A percentile compares a stretch with the other conserved stretches of the same genome.
These are phyloP conservation scores for Wasmannia auropunctata DNA, from an alignment of 1,140 invertebrate species.

Conservation along the genomic window DNA sequence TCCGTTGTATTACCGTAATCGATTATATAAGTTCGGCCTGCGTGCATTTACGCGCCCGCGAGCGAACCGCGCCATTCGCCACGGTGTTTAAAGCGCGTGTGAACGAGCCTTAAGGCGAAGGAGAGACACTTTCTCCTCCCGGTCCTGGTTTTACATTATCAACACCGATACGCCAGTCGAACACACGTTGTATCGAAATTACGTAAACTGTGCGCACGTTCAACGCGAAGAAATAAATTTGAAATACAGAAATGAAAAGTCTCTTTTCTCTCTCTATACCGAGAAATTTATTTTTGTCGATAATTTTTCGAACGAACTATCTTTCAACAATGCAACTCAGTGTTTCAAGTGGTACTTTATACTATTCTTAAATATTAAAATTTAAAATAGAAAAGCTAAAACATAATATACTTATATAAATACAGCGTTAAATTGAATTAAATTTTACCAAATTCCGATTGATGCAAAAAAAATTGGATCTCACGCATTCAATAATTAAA, in stretches of 20 bases:
- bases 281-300: background rate
- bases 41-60: slow-evolving; percentile 55
- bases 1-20: slow-evolving; percentile 62
- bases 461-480: background rate
- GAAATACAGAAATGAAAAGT: background rate
- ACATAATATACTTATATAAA: background rate
- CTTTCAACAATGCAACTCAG: background rate
- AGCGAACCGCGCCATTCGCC: slow-evolving; percentile 49
- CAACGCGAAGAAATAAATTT: background rate
- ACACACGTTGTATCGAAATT: slow-evolving; percentile 26
- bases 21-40: slow-evolving; percentile 61
- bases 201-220: background rate
- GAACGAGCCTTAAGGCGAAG: slow-evolving; percentile 55
- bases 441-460: background rate
- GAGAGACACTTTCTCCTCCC: slow-evolving; percentile 55
- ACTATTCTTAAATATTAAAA: background rate
- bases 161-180: background rate
- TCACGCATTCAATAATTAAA: background rate
- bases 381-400: background rate
- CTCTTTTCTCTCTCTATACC: too few species aligned
- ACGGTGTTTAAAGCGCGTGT: slow-evolving; percentile 56
- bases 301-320: background rate
- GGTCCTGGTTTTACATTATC: slow-evolving; percentile 37
- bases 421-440: background rate
- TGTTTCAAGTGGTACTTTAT: background rate